Base-by-base conservation (phyloP, 1,140 invertebrate genomes). In the Diachasmimorpha longicaudata region DNA sequence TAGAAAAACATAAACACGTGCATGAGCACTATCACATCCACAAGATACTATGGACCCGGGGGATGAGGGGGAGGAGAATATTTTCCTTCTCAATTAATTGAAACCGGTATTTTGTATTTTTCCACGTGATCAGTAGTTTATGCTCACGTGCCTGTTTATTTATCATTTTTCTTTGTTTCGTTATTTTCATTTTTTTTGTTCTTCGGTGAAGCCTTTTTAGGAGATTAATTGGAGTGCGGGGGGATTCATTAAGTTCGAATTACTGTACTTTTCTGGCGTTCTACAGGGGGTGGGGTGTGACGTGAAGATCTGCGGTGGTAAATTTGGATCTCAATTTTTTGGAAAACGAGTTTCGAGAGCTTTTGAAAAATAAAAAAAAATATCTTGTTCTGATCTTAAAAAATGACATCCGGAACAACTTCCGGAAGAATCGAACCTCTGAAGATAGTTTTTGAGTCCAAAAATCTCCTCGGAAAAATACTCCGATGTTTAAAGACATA, bases 1-100 rank as follows among this genome's bases (percentile, higher is more conserved):
- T 55, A 44, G 73, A 75, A 79, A 79, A 80, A 77, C 75, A 77
- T 58, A 52, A 66, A 71, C 46, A 77, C 74, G 68, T 58, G 16
- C 19, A 37, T 42, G 44, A 44, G 55, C 55, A 44, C 52, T 19
- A 39, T 66, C 31, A 74, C 31, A 75, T 67, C 9, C 31, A 31
- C 13, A 55, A 36, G 48, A 46, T 14, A 23, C 55, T 8, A 19
- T 66, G 9, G 9, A 14, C 14, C 9, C 13, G 46, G 48, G 48
- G 14, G 48, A 8, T 1, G 48, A 9, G 48, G 48, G 9, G 48
- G 48, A 19, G 48, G 25, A 9, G 66, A 39, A 37, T 68, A 37
- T 68, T 68, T 68, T 68, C 31, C 31, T 66, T 66, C 66, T 37
- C 66, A 68, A 68, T 68, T 68, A 68, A 68, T 39, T 68, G 25